A percentile compares a stretch with the other conserved stretches of the same genome.
Conservation (phyloP, 2,888 invertebrate genomes). For the Drosophila subquinaria region DNA sequence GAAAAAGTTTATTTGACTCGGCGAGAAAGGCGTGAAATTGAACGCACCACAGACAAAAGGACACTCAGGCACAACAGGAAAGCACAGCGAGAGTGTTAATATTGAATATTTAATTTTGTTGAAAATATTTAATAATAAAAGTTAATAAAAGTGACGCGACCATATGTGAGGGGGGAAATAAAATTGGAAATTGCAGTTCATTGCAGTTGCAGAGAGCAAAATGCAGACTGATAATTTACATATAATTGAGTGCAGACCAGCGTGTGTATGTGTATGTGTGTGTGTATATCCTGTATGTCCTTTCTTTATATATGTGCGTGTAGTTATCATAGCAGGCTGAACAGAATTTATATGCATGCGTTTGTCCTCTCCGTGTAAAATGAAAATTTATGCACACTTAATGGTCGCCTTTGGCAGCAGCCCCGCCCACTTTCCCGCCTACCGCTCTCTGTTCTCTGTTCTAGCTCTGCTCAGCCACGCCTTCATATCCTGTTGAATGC, state of each 20-base stretch:
- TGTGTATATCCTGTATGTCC: slow-evolving; percentile 10
- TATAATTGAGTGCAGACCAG: slow-evolving; percentile 59
- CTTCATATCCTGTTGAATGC: slow-evolving; percentile 59
- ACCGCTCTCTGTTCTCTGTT: no score
- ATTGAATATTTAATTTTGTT: slow-evolving; percentile 51
- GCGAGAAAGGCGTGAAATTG: slow-evolving; percentile 22
- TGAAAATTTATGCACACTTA: slow-evolving; percentile 72
- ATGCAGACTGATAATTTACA: slow-evolving; percentile 63
- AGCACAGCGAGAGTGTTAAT: slow-evolving; percentile 13
- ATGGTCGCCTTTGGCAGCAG: slow-evolving; percentile 49
- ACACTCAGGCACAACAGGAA: neutral
- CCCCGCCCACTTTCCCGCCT: neutral
- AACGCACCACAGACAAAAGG: slow-evolving; percentile 15
- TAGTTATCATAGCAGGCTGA: slow-evolving; percentile 45
- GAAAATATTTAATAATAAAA: slow-evolving; percentile 60
- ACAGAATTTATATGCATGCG: slow-evolving; percentile 59
- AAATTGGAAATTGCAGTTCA: slow-evolving; percentile 49
- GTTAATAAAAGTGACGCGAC: slow-evolving; percentile 35
- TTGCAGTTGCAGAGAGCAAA: slow-evolving; percentile 25
- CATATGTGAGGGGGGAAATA: slow-evolving; percentile 44
- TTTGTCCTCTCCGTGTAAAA: slow-evolving; percentile 54
- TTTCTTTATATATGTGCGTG: slow-evolving; percentile 3
- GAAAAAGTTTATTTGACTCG: slow-evolving; percentile 11
- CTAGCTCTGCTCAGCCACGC: neutral
- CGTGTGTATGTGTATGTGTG: slow-evolving; percentile 2